A percentile compares a stretch with the other conserved stretches of the same genome.
These are phyloP conservation scores for Zosterops hypoxanthus DNA, from an alignment of 2,113 vertebrate species.

Conservation along the genomic window DNA sequence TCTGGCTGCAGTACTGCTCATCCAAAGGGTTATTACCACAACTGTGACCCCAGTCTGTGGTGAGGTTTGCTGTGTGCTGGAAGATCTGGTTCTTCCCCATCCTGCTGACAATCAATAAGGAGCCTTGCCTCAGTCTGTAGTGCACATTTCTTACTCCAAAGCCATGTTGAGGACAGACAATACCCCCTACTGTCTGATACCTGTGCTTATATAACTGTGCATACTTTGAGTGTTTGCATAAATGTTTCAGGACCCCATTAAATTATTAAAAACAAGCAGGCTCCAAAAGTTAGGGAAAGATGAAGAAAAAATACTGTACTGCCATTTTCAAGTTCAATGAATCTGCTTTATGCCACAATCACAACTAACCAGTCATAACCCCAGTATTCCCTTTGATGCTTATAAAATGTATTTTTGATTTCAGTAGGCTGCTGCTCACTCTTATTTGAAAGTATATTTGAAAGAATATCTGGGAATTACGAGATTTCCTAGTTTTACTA, in stretches of 20 bases:
- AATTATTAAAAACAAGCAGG: not conserved
- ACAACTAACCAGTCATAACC: not conserved
- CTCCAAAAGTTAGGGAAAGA: not conserved
- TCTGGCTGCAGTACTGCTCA: not conserved
- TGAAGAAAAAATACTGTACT: not conserved
- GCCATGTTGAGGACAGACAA: not conserved
- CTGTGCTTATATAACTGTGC: not conserved
- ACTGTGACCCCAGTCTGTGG: rapidly evolving
- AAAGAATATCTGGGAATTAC: not conserved
- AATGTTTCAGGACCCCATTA: not conserved
- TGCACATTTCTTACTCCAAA: not conserved
- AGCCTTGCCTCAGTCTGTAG: not conserved
- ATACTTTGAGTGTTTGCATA: not conserved
- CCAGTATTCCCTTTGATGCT: not conserved
- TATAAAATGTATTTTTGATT: slow-evolving; percentile 43
- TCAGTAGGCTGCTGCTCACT: not conserved
- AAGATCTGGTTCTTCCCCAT: not conserved
- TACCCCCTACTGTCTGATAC: not conserved
- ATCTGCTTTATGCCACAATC: not conserved
- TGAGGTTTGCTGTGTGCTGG: not conserved
- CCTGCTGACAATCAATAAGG: not conserved
- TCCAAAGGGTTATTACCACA: not conserved
- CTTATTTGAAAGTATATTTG: not conserved
- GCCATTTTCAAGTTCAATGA: not conserved
- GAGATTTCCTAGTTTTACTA: not conserved